Evolutionary conservation across 2,888 invertebrate genomes (phyloP), one percentile per base, ranked within the genome.

Genomic region (Eupithecia subumbrata): DNA sequence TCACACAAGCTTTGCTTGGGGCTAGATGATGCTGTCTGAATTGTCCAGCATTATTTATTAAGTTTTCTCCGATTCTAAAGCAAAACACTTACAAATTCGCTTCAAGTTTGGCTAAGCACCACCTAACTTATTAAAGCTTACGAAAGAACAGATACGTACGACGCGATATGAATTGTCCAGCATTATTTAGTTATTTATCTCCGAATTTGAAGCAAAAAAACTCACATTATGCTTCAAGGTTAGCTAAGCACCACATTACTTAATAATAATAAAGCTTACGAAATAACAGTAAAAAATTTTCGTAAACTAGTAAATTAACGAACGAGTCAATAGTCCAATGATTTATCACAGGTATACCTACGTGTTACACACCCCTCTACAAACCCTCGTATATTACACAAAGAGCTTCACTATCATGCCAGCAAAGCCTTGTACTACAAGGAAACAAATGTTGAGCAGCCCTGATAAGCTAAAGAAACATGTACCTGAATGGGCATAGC

Each of bases 401-500:
- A 60, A 22, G 22, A 5, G 60, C 25, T 56, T 56, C n/a, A 22
- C 56, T 14, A 25, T 25, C 22, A 34, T 34, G 34, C 8, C 34
- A 34, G 64, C 18, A 64, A 64, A 64, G 34, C 22, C 3, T 64
- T 30, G 64, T 34, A 30, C 16, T 30, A 25, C 22, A 18, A 37
- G 11, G n/a, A 66, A 37, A 3, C 7, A 67, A 67, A 67, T 34
- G 37, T 67, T 67, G 66, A 67, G 66, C 34, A 79, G 48, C 82
- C 25, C 72, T 78, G 81, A 40, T 34, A 69, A 37, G 56, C 66
- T 30, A 52, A 76, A 75, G 70, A 80, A 81, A 83, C 78, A 79
- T 82, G 82, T 84, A 85, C 83, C 84, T 84, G 84, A 81, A 81
- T 73, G 45, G 64, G 9, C 16, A 71, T 77, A 73, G 1, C 30